phyloP scores from a whole-genome alignment of 2,113 vertebrate genomes.

The Microtus ochrogaster region DNA sequence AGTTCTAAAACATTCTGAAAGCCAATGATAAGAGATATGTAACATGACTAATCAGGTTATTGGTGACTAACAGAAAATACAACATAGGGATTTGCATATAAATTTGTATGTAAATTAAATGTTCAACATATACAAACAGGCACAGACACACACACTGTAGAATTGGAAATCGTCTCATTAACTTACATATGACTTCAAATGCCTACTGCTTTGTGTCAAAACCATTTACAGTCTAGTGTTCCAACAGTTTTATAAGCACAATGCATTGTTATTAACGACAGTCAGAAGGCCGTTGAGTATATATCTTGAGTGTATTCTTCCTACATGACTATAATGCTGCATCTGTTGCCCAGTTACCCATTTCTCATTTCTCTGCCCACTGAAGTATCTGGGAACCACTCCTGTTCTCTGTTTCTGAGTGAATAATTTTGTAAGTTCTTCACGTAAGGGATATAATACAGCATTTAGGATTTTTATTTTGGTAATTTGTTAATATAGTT shows the following conservation, averaged over 20 bases:
- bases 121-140: neutral
- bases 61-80: neutral
- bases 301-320: neutral
- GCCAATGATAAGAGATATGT: neutral
- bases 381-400: accelerated
- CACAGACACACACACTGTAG: neutral
- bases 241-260: neutral
- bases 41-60: neutral
- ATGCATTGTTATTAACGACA: neutral
- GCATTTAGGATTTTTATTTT: neutral
- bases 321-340: neutral
- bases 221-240: neutral
- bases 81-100: neutral
- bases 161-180: neutral
- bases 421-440: neutral
- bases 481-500: neutral
- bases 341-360: neutral
- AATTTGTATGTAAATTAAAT: neutral
- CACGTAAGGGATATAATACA: neutral
- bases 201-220: neutral
- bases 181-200: neutral
- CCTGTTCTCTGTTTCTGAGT: neutral
- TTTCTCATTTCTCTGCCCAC: neutral
- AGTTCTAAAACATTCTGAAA: neutral
- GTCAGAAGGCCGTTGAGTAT: neutral